Evolutionary conservation across 1,140 invertebrate genomes (phyloP), one percentile per base, ranked within the genome.

Genomic region (Cataglyphis hispanica): DNA sequence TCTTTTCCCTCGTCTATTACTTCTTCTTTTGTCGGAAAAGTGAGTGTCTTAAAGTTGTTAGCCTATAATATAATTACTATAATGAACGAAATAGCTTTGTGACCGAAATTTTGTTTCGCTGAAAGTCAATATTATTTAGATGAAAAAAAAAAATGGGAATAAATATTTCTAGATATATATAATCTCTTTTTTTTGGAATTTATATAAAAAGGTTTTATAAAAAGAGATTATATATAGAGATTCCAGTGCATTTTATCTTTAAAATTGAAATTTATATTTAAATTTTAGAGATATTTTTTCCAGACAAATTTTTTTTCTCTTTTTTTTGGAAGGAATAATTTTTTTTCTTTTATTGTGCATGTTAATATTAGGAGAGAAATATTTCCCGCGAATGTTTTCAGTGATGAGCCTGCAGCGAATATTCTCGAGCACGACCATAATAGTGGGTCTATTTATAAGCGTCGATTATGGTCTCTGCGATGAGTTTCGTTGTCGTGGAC

Each of bases 391-490:
- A 69, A 61, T 75, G 27, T 50, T 66, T 95, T 19, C 91, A 96
- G 96, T 96, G 93, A 96, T 96, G 95, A 96, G 96, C 53, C 91
- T 96, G 40, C 96, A 96, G 74, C 94, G 96, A 85, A 96, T 96
- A 81, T 96, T 96, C 87, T 96, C 96, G 8, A 95, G 95, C 40
- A 96, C 96, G 10, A 96, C 96, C 1, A 95, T 96, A 84, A 95
- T 96, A 74, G 95, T 96, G 31, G 96, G 96, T 31, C 89, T 96
- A 8, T 96, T 96, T 91, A 96, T 96, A 81, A 95, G 96, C 86
- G 96, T 96, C 11, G 96, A 96, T 91, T 96, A 96, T 88, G 96
- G 96, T 40, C 92, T 96, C 25, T 96, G 96, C 87, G 96, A 96
- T 91, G 95, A 96, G 89, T 96, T 96, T 92, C 94, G 96, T 53